These are phyloP conservation scores for Phthorimaea operculella DNA, from an alignment of 1,140 invertebrate genomes.

Conservation along the genomic window DNA sequence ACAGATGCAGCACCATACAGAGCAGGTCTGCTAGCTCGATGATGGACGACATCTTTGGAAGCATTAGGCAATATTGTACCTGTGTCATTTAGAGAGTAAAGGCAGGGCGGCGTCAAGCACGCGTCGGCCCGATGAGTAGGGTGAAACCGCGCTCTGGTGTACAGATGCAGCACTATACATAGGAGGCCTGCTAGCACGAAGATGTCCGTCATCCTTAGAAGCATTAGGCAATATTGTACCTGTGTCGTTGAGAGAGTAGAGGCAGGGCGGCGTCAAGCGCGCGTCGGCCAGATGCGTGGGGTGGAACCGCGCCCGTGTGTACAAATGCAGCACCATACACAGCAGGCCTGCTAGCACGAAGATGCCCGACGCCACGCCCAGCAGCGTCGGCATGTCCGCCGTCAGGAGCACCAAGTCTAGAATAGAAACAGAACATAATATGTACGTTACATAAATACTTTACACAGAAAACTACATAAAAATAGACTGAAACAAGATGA, in stretches of 20 bases:
- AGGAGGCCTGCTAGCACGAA: no score
- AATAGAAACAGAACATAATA: background rate
- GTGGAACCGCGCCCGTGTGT: constrained; percentile 75
- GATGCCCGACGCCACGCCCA: constrained; percentile 83
- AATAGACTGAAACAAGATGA: no score
- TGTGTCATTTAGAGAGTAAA: constrained; percentile 80
- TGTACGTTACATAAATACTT: no score
- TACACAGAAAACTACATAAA: no score
- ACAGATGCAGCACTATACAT: constrained; percentile 82
- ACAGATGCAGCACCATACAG: constrained; percentile 87
- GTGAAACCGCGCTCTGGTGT: constrained; percentile 75
- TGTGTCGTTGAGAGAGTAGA: constrained; percentile 80
- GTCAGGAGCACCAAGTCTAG: constrained; percentile 75
- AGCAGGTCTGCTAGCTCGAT: constrained; percentile 84
- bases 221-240: constrained; percentile 18
- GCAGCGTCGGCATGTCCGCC: constrained; percentile 82
- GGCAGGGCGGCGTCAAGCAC: constrained; percentile 81
- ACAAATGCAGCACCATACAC: constrained; percentile 87
- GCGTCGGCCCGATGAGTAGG: constrained; percentile 84
- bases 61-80: constrained; percentile 28
- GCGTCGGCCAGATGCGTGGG: constrained; percentile 84
- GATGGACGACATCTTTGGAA: constrained; percentile 82
- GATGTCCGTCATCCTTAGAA: no score
- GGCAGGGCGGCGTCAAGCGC: constrained; percentile 81
- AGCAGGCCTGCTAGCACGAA: constrained; percentile 84